A percentile compares a stretch with the other conserved stretches of the same genome.
These are phyloP conservation scores for Hippopotamus amphibius DNA, from an alignment of 2,113 vertebrate genomes.

Conservation along the genomic window DNA sequence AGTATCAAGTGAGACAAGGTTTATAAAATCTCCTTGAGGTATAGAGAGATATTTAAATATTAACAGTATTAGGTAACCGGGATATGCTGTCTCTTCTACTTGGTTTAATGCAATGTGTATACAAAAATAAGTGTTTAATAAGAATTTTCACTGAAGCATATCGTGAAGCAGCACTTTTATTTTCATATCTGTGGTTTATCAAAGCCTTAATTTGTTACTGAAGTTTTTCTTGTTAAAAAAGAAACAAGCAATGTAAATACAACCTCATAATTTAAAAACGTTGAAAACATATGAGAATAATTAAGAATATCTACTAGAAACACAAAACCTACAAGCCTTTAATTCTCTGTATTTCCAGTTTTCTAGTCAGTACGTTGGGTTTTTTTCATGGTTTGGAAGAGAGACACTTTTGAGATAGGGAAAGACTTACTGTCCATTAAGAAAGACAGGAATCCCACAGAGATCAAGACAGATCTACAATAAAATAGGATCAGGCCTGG, in stretches of 20 bases:
- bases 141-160: background rate
- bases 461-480: background rate
- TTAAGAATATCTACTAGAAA: background rate
- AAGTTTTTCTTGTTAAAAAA: background rate
- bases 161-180: background rate
- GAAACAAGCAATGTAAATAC: background rate
- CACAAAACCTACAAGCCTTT: background rate
- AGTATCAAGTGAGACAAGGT: background rate
- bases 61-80: background rate
- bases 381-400: background rate
- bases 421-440: background rate
- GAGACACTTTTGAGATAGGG: rapidly evolving
- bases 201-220: conserved; percentile 7
- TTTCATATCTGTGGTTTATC: background rate
- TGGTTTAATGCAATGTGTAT: background rate
- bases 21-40: background rate
- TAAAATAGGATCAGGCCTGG: background rate
- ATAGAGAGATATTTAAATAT: background rate
- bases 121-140: background rate
- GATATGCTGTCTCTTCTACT: background rate
- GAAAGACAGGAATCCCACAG: background rate
- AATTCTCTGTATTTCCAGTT: background rate
- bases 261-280: conserved; percentile 16
- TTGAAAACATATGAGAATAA: conserved; percentile 1
- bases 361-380: background rate